Base-by-base conservation (phyloP, 2,888 invertebrate genomes). In the Drosophila mettleri region DNA sequence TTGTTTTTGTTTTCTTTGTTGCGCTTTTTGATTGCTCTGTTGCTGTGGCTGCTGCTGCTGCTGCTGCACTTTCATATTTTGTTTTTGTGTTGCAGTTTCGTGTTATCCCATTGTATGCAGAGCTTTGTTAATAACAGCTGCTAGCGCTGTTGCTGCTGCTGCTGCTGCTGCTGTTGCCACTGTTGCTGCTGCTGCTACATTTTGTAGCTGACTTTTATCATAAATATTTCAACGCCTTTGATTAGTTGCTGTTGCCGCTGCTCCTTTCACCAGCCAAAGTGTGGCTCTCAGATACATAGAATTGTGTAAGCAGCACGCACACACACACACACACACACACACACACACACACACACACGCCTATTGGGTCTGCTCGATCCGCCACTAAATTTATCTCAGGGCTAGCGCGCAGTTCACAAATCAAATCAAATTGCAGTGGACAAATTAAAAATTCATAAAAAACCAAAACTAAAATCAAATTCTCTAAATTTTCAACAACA, bases 401-500 rank as follows among this genome's bases (percentile, higher is more conserved):
- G 48, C 48, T 5, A 2, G 1, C 22, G 5, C 18, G 31, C 63
- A 63, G 58, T 63, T 67, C 71, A 86, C 73, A 81, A 78, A 74
- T 73, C 80, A 78, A 43, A 67, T 24, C 36, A 76, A 83, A 69
- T 74, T 87, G 70, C 69, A 55, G 59, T 48, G 51, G 61, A 58
- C 80, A 86, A 88, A 83, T 83, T 83, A 88, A 86, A 88, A 80
- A 86, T 86, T 83, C 88, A 87, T 87, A 45, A 33, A 31, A 20
- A 20, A 39, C 22, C 1, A 72, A 76, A 82, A 69, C 39, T 41
- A 65, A 81, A 86, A 69, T 74, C 74, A 62, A 65, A 83, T 63
- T 62, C 54, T 54, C 31, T 71, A 62, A 63, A 83, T 62, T 59
- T 59, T 49, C 55, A 66, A 58, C 52, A 60, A 46, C 41, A 53